These are phyloP conservation scores for Eidolon helvum DNA, from an alignment of 2,113 vertebrate species.

Conservation along the genomic window DNA sequence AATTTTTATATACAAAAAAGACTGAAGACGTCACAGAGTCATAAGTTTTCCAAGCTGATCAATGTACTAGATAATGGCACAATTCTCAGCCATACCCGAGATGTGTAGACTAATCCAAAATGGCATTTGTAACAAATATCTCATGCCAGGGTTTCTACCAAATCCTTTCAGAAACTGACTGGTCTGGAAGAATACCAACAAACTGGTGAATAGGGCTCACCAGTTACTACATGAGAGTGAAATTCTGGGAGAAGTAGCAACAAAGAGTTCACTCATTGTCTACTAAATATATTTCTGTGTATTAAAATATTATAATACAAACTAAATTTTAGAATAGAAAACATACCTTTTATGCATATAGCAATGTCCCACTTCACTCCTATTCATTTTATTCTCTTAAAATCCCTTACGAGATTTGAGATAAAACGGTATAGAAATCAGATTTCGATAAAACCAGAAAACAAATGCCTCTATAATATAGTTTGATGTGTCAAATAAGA, in stretches of 20 bases:
- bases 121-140: constrained; percentile 16
- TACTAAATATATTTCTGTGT: background rate
- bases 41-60: background rate
- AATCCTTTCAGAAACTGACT: background rate
- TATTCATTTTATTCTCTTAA: background rate
- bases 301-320: background rate
- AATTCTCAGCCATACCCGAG: background rate
- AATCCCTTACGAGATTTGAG: background rate
- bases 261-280: background rate
- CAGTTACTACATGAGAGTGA: background rate
- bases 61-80: background rate
- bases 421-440: background rate
- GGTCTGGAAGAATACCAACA: background rate
- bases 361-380: background rate
- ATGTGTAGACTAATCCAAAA: constrained; percentile 32
- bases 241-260: background rate
- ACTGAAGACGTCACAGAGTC: background rate
- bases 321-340: background rate
- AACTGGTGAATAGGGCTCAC: background rate
- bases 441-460: background rate
- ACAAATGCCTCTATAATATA: constrained; percentile 21
- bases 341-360: background rate
- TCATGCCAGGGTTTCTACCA: background rate
- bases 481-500: constrained; percentile 52
- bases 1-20: constrained; percentile 11